phyloP scores from a whole-genome alignment of 2,797 vertebrate genomes.

The Clarias laeviceps region DNA sequence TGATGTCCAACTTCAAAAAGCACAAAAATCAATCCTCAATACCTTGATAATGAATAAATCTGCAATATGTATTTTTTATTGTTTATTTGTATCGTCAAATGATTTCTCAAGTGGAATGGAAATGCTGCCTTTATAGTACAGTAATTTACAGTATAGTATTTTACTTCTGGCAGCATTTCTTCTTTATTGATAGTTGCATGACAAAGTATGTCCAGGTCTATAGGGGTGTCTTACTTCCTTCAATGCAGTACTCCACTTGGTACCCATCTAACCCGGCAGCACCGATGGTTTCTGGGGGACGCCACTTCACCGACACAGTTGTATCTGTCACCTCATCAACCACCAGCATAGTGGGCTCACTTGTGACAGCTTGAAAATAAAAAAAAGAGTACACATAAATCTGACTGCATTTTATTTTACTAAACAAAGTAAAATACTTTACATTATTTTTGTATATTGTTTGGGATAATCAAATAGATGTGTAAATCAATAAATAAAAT shows the following conservation, averaged over 20 bases:
- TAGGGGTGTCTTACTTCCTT: conserved; percentile 89
- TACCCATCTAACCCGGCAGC: conserved; percentile 96
- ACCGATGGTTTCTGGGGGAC: conserved; percentile 95
- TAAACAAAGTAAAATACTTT: background rate
- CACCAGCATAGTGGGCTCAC: conserved; percentile 91
- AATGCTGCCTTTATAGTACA: background rate
- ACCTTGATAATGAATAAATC: background rate
- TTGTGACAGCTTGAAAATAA: conserved; percentile 89
- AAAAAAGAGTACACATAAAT: conserved; percentile 28
- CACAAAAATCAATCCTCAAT: background rate
- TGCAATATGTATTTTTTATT: background rate
- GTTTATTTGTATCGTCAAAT: background rate
- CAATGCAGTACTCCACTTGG: conserved; percentile 92
- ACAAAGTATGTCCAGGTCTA: background rate
- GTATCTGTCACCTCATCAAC: conserved; percentile 92
- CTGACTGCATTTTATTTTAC: background rate
- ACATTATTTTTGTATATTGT: background rate
- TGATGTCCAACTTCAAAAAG: no score
- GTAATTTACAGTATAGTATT: background rate
- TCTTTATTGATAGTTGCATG: background rate
- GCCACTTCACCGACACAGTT: conserved; percentile 93
- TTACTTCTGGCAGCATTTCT: background rate
- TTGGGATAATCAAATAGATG: background rate
- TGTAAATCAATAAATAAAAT: background rate
- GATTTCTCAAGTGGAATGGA: background rate